These are phyloP conservation scores for Philereme transversata DNA, from an alignment of 2,888 invertebrate genomes.

Conservation along the genomic window DNA sequence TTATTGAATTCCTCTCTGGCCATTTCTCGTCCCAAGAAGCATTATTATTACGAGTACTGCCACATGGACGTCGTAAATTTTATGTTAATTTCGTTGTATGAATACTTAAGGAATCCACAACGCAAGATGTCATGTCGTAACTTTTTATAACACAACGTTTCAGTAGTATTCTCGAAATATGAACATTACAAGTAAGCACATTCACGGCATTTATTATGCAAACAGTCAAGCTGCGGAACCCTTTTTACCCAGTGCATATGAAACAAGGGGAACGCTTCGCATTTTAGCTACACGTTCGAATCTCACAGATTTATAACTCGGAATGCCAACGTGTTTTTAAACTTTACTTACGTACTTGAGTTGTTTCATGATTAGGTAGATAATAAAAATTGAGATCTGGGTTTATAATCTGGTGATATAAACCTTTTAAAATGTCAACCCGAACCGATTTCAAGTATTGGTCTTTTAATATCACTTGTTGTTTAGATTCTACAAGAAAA, in stretches of 20 bases:
- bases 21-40: conserved; percentile 23
- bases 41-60: conserved; percentile 24
- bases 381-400: too few species aligned
- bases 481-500: too few species aligned
- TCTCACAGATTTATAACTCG: too few species aligned
- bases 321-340: too few species aligned
- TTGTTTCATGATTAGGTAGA: too few species aligned
- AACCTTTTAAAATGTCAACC: too few species aligned
- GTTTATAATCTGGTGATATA: too few species aligned
- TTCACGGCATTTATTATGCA: conserved; percentile 31
- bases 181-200: conserved; percentile 29
- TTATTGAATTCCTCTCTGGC: conserved; percentile 26
- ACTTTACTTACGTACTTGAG: too few species aligned
- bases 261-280: conserved; percentile 4
- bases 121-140: conserved; percentile 32
- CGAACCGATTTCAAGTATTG: too few species aligned
- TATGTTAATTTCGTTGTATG: conserved; percentile 36
- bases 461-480: too few species aligned
- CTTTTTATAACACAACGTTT: conserved; percentile 31
- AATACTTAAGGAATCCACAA: conserved; percentile 30
- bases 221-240: conserved; percentile 27
- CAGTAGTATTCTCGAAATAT: conserved; percentile 26
- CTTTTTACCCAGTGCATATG: conserved; percentile 19
- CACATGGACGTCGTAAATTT: conserved; percentile 36
- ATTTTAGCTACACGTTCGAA: too few species aligned